Conservation (phyloP, 2,888 invertebrate species). For the Furcula furcula region DNA sequence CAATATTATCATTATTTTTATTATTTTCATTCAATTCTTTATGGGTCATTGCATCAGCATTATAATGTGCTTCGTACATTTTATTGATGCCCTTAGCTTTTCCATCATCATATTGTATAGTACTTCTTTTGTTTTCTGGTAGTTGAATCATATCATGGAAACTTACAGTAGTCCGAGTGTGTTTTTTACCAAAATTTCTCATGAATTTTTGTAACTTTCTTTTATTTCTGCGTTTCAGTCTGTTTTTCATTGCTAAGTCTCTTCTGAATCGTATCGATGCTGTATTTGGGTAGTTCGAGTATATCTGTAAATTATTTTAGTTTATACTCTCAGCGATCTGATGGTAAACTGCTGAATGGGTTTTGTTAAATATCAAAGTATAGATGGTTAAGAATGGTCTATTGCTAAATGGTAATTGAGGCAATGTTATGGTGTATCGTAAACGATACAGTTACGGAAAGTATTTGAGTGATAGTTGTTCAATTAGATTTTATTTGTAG, state of each 20-base stretch:
- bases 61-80: too few species aligned
- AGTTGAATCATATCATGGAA: constrained; percentile 15
- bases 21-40: background rate
- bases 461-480: too few species aligned
- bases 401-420: too few species aligned
- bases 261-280: constrained; percentile 19
- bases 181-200: constrained; percentile 34
- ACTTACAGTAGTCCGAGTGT: constrained; percentile 29
- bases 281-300: constrained; percentile 13
- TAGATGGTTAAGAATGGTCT: too few species aligned
- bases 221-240: constrained; percentile 3
- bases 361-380: too few species aligned
- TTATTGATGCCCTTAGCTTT: background rate
- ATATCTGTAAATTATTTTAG: constrained; percentile 13
- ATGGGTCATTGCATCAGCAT: background rate
- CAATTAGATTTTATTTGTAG: too few species aligned
- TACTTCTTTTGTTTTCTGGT: constrained; percentile 9
- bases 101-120: background rate
- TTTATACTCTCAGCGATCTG: background rate
- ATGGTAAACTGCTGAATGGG: too few species aligned
- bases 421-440: too few species aligned
- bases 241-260: background rate
- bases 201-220: constrained; percentile 24
- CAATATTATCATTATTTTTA: background rate
- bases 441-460: too few species aligned